A percentile compares a stretch with the other conserved stretches of the same genome.
Evolutionary conservation across 2,113 vertebrate species (phyloP).

Genomic region (Ochotona princeps): DNA sequence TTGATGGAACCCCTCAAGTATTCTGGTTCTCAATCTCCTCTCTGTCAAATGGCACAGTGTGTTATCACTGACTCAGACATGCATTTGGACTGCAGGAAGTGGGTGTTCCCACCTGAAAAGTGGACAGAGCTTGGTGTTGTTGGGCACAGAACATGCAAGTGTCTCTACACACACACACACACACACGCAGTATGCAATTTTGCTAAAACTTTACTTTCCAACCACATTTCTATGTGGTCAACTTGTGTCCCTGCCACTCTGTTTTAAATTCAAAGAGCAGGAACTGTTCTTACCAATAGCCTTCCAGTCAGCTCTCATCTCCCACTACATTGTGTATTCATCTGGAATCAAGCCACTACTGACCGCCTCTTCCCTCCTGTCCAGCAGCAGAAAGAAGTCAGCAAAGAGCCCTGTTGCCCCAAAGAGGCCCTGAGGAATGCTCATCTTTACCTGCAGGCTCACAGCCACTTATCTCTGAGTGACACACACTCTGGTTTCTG

Average conservation of each 20-base stretch:
- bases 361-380: neutral
- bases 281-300: neutral
- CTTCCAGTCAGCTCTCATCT: neutral
- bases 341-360: neutral
- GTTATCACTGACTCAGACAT: neutral
- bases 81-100: too few species aligned
- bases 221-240: neutral
- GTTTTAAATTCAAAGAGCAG: neutral
- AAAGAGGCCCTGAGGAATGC: neutral
- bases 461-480: neutral
- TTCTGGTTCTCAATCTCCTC: neutral
- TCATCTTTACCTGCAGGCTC: neutral
- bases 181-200: neutral
- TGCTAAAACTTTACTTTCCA: neutral
- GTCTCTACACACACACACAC: neutral
- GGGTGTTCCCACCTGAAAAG: neutral
- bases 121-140: rapidly evolving
- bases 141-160: neutral
- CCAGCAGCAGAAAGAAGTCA: neutral
- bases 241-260: neutral
- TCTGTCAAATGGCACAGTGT: neutral
- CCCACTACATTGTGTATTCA: neutral
- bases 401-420: neutral
- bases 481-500: too few species aligned
- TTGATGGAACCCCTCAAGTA: too few species aligned